Base-by-base conservation (phyloP, 2,797 vertebrate genomes). In the Peromyscus nudipes region DNA sequence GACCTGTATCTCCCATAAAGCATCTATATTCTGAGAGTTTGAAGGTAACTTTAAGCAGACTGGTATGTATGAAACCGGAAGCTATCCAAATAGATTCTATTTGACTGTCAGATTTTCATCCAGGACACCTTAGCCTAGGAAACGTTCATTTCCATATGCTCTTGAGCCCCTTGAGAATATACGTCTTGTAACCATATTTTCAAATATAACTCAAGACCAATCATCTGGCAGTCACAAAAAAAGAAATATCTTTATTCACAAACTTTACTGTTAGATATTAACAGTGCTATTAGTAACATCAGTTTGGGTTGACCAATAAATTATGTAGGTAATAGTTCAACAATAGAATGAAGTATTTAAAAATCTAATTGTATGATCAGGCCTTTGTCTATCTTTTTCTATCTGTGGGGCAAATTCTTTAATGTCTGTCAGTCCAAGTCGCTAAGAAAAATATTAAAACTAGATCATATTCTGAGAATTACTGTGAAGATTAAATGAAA, bases 231-330 rank as follows among this genome's bases (percentile, higher is more conserved):
- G 25, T 49, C 29, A 95, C 27, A 29, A 6, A 17, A 1, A 23
- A 88, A 92, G 13, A 71, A 88, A 40, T 16, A 49, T 80, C 25
- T 14, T 13, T 8, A 60, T 14, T 46, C 34, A 71, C 0, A 46
- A 9, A 67, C 16, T 31, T 82, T 57, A 37, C 21, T 57, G 12
- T 87, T 81, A 46, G 34, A 64, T 25, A 10, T 64, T 62, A 91
- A 67, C 0, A 89, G 46, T 49, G 1, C 40, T 62, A 91, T 13
- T 49, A 84, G 65, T 84, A 88, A 90, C 52, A 6, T 91, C 84
- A 89, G n/a, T 83, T 85, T 96, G 82, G 37, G 11, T 92, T 96
- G 31, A 75, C 79, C n/a, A 79, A 25, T 62, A 86, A 27, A 37
- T 73, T 92, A n/a, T 67, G 60, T 94, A 16, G 49, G 27, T 60